These are phyloP conservation scores for Rhinoraja longicauda DNA, from an alignment of 2,797 vertebrate genomes.

Conservation along the genomic window DNA sequence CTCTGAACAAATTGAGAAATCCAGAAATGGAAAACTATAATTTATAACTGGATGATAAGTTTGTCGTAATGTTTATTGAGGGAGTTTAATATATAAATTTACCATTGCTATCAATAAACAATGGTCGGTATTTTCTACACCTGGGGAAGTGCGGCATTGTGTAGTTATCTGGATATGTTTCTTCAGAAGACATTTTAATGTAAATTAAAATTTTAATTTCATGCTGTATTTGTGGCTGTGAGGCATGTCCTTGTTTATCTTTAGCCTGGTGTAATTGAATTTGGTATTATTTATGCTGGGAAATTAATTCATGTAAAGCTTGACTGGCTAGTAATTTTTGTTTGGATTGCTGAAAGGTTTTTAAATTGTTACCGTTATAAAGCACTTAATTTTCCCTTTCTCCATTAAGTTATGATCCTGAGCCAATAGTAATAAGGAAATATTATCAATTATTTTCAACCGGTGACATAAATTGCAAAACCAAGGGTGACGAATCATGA, in stretches of 20 bases:
- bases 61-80: not conserved
- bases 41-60: not conserved
- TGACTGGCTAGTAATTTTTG: not conserved
- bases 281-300: not conserved
- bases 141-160: not conserved
- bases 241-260: not conserved
- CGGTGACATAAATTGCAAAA: constrained; percentile 3
- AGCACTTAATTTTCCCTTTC: not conserved
- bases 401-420: too few species aligned
- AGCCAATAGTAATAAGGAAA: too few species aligned
- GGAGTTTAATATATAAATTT: not conserved
- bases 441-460: not conserved
- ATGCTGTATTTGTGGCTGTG: not conserved
- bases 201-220: constrained; percentile 30
- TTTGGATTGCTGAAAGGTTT: not conserved
- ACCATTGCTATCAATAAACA: not conserved
- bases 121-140: not conserved
- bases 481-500: not conserved
- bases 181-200: not conserved
- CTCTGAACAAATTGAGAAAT: not conserved
- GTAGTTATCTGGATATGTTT: not conserved
- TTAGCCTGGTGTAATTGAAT: not conserved
- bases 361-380: not conserved
- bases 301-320: constrained; percentile 19
- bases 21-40: not conserved